These are phyloP conservation scores for Phataginus tricuspis DNA, from an alignment of 2,797 vertebrate species.

Conservation along the genomic window DNA sequence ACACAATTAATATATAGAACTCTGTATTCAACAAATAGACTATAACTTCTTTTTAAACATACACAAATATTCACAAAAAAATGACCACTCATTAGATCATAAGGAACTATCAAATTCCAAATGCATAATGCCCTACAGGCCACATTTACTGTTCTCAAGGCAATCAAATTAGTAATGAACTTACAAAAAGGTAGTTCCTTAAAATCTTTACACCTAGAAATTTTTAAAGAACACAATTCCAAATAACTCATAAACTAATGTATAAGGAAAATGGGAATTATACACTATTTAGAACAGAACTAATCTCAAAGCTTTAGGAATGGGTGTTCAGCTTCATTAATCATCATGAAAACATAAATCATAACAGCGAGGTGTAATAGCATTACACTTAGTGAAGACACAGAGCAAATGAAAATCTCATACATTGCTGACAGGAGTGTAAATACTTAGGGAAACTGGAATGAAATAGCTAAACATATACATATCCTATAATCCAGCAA, in stretches of 20 bases:
- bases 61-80: neutral
- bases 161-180: neutral
- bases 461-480: neutral
- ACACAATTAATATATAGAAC: neutral
- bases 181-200: conserved; percentile 22
- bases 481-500: neutral
- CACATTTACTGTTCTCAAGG: neutral
- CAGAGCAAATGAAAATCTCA: conserved; percentile 27
- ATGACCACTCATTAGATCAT: neutral
- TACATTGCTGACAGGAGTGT: neutral
- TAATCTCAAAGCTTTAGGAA: neutral
- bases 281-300: neutral
- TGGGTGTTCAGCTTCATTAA: neutral
- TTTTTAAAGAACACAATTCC: neutral
- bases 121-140: neutral
- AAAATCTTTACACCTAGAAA: neutral
- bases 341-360: conserved; percentile 27
- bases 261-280: conserved; percentile 22
- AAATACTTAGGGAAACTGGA: neutral
- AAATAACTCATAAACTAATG: neutral
- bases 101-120: neutral
- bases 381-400: neutral
- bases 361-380: neutral
- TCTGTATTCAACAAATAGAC: conserved; percentile 12
- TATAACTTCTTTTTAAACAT: neutral